Percentiles rank a stretch among this genome's conserved stretches.
phyloP scores from a whole-genome alignment of 2,113 vertebrate species.

The Coryphaenoides rupestris region DNA sequence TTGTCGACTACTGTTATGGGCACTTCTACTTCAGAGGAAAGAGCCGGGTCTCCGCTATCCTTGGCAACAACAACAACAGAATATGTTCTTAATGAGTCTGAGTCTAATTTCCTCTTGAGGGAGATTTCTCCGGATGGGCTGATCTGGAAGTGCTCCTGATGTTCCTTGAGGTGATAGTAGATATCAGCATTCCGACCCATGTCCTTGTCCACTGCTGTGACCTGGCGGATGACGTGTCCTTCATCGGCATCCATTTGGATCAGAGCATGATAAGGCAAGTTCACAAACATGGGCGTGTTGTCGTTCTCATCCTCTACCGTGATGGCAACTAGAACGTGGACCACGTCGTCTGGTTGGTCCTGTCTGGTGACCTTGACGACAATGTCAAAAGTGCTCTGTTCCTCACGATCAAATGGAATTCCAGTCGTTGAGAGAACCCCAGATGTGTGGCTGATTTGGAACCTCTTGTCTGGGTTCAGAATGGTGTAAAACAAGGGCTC shows the following conservation, averaged over 20 bases:
- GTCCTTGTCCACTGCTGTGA: constrained; percentile 88
- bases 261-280: constrained; percentile 89
- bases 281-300: constrained; percentile 87
- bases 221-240: constrained; percentile 81
- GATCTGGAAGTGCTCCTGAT: constrained; percentile 85
- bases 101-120: constrained; percentile 83
- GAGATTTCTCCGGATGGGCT: constrained; percentile 81
- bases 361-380: constrained; percentile 88
- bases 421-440: constrained; percentile 91
- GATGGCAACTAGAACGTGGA: constrained; percentile 85
- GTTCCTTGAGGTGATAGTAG: constrained; percentile 83
- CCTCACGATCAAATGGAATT: constrained; percentile 88
- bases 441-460: constrained; percentile 89
- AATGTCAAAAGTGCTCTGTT: constrained; percentile 82
- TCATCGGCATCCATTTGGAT: constrained; percentile 85
- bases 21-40: constrained; percentile 82
- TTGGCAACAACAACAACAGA: constrained; percentile 84
- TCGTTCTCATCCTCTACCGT: constrained; percentile 88
- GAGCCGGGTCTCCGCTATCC: constrained; percentile 83
- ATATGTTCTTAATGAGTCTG: constrained; percentile 83
- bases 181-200: constrained; percentile 81
- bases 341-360: constrained; percentile 71
- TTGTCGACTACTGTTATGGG: constrained; percentile 90
- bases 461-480: constrained; percentile 89
- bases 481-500: constrained; percentile 91